Base-by-base conservation (phyloP, 2,113 vertebrate species). In the Trachemys scripta region DNA sequence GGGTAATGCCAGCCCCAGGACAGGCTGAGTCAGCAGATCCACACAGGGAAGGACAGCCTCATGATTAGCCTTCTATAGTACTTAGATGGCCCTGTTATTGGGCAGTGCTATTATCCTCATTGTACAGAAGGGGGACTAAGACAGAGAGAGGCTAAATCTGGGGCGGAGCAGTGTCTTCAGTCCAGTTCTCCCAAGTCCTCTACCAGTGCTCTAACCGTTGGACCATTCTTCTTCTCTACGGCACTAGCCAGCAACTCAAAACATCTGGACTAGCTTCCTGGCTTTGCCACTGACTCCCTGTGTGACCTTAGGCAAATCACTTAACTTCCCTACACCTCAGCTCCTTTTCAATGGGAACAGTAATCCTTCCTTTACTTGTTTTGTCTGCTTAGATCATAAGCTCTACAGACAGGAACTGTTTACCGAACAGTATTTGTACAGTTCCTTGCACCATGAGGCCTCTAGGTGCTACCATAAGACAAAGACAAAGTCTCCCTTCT, bases 41-140 rank as follows among this genome's bases (percentile, higher is more conserved):
- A 9, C 35, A 17, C 35, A 8, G 16, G 62, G 62, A n/a, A 69
- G 35, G 62, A 69, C 8, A 3, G 16, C 35, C 35, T 17, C 8
- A 2, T 2, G 8, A 19, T n/a, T 8, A 69, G 16, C 62, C 16
- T n/a, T 17, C 62, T n/a, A 10, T 8, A 19, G 14, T n/a, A 2
- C 35, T n/a, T 69, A 19, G 8, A 29, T 35, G 31, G 62, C 62
- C 62, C 59, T 12, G 20, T 54, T 54, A 22, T 35, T 62, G 59
- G 27, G 27, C 59, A 7, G 59, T 90, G 38, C 79, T 13, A 14
- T 11, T 54, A 3, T 31, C 24, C 10, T 16, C 56, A 51, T 82
- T 84, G 10, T 45, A 69, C 59, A 9, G 51, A 59, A 9, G 13
- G 5, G 35, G 7, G 12, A 31, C 51, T 42, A 31, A 6, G 22